These are phyloP conservation scores for Eulemur rufifrons DNA, from an alignment of 2,113 vertebrate genomes.

Conservation along the genomic window DNA sequence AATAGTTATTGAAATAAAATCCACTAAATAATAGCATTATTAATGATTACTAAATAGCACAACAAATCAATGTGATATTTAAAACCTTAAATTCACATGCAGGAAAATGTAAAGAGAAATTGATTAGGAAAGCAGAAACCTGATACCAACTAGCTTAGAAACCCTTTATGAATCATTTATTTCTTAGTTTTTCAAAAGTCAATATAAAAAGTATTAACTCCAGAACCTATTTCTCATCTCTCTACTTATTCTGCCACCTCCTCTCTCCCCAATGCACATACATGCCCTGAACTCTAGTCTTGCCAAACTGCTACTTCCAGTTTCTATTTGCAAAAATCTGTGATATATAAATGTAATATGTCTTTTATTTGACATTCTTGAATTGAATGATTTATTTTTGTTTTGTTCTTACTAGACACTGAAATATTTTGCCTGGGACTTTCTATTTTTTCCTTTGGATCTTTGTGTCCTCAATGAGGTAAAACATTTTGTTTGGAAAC, in stretches of 20 bases:
- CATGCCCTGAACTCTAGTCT: background rate
- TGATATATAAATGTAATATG: background rate
- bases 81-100: background rate
- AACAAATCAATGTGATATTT: background rate
- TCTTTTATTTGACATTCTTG: background rate
- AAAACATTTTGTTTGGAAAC: background rate
- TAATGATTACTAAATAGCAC: background rate
- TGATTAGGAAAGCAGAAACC: background rate
- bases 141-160: background rate
- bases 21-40: background rate
- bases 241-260: background rate
- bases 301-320: background rate
- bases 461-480: background rate
- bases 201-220: background rate
- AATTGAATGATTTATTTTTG: background rate
- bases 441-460: background rate
- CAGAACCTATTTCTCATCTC: background rate
- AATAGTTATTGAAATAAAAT: background rate
- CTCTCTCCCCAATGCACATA: background rate
- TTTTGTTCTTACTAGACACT: background rate
- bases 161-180: background rate
- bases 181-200: background rate
- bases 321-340: background rate
- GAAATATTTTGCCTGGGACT: background rate
- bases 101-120: background rate